Percentiles rank a stretch among this genome's conserved stretches.
Evolutionary conservation across 2,797 vertebrate species (phyloP).

Genomic region (Mionectes olivaceus): DNA sequence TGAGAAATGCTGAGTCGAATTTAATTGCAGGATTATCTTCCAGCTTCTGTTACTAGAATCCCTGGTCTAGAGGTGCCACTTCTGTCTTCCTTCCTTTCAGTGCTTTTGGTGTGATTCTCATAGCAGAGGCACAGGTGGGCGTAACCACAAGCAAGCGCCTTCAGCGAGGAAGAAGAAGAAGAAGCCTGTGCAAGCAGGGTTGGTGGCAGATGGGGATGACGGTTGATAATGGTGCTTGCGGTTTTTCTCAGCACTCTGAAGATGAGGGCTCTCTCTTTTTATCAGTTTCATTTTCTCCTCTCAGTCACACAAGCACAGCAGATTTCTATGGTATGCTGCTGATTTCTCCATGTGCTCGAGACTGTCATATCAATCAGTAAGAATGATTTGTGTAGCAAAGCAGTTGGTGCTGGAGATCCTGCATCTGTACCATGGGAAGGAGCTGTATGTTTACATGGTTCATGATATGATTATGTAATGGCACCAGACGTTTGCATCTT

Average conservation of each 20-base stretch:
- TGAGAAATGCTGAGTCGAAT: not conserved
- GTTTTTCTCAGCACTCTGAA: not conserved
- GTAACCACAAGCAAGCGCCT: not conserved
- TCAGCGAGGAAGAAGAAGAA: not conserved
- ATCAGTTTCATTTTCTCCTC: not conserved
- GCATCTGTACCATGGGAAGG: accelerated
- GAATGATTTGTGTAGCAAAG: not conserved
- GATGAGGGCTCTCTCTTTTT: not conserved
- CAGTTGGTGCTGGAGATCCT: not conserved
- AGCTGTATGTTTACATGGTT: not conserved
- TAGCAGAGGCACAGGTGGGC: not conserved
- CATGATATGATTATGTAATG: not conserved
- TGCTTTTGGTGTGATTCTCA: not conserved
- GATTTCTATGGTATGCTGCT: not conserved
- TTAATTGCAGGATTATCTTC: not conserved
- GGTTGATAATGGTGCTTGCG: not conserved
- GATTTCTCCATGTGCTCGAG: not conserved
- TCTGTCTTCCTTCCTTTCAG: not conserved
- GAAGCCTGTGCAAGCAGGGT: not conserved
- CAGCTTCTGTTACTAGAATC: not conserved
- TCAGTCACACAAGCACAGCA: not conserved
- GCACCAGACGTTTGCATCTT: not conserved
- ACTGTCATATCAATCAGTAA: not conserved
- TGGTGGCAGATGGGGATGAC: not conserved
- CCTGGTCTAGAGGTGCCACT: not conserved